phyloP scores from a whole-genome alignment of 2,113 vertebrate species.

The Carassius carassius region DNA sequence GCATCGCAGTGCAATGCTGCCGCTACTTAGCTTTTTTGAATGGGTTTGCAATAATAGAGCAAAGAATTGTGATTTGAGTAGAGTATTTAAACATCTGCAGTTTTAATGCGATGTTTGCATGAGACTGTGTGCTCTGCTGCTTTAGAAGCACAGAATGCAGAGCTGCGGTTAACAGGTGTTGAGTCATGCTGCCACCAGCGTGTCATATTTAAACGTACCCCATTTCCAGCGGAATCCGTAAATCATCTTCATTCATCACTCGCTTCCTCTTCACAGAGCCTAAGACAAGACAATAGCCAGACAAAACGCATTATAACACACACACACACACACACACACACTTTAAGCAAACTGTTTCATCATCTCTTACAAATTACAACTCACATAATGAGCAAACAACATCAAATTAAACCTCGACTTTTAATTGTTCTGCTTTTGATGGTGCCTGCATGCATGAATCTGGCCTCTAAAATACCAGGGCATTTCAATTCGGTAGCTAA shows the following conservation, averaged over 20 bases:
- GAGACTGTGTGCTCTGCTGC: background rate
- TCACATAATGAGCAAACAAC: conserved; percentile 32
- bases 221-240: conserved; percentile 90
- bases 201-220: conserved; percentile 79
- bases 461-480: background rate
- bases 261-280: conserved; percentile 91
- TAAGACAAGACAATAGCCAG: conserved; percentile 61
- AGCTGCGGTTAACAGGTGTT: background rate
- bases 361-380: conserved; percentile 34
- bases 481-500: background rate
- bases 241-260: conserved; percentile 87
- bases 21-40: background rate
- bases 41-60: background rate
- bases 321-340: conserved; percentile 37
- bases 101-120: conserved; percentile 19
- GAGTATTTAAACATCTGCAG: conserved; percentile 7
- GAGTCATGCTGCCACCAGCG: conserved; percentile 38
- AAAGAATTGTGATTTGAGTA: background rate
- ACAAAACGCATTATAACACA: conserved; percentile 25
- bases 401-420: background rate
- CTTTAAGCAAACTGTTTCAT: conserved; percentile 42
- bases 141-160: conserved; percentile 12
- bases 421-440: conserved; percentile 3
- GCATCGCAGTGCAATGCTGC: background rate
- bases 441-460: background rate